Evolutionary conservation across 2,797 vertebrate genomes (phyloP), one percentile per base, ranked within the genome.

Genomic region (Sebastes alutus): DNA sequence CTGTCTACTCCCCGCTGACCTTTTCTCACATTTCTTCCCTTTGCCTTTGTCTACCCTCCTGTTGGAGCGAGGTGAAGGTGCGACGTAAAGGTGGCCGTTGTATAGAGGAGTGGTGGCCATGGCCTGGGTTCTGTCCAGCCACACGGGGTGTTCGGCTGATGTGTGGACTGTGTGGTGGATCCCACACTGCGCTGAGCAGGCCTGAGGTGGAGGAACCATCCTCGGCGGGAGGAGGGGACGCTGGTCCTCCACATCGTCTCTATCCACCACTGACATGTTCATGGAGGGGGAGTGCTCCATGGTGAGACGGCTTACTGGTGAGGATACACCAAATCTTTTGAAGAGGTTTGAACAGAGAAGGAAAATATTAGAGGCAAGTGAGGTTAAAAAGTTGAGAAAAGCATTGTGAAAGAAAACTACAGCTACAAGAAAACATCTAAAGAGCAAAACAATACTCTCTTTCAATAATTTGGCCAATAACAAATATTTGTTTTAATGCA

Each of bases 201-300:
- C n/a, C 80, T 87, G 93, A 68, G 83, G 56, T 4, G 77, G 91
- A 22, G 78, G 90, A 2, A 61, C 52, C 55, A 88, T 90, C 79
- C 93, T 83, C 0, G 77, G 64, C 0, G 87, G 91, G 22, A 94
- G 87, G 77, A 94, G 92, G 32, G 94, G 93, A 1, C 88, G 84
- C 32, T 91, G 93, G 78, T 93, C 93, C 77, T 93, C 94, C 67
- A 79, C 25, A 29, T 90, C 92, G 3, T 93, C 89, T 66, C 91
- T 92, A 25, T 93, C 91, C 46, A 84, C 82, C 71, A 77, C 86
- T 4, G 93, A 88, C 59, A 90, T 56, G 89, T 87, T 94, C 60
- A 94, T 88, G 13, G 93, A 95, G 20, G 90, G 58, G 22, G 91
- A 92, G 64, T 89, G 88, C 63, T 95, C 94, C 94, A 94, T 95